Evolutionary conservation across 1,140 invertebrate species (phyloP), one percentile per base, ranked within the genome.

Genomic region (Vanessa atalanta): DNA sequence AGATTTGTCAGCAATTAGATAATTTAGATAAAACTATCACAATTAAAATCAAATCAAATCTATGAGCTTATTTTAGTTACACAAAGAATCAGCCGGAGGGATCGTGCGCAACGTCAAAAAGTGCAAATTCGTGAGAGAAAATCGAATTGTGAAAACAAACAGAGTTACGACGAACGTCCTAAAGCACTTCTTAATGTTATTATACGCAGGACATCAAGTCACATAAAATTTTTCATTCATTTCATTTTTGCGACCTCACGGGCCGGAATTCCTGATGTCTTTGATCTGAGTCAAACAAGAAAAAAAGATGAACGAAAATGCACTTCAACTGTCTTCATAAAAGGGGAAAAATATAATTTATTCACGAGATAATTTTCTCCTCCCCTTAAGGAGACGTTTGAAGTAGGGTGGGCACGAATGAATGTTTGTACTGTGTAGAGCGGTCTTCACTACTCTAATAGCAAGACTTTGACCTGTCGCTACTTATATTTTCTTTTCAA

Each of bases 321-420:
- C 89, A 93, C 89, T 91, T 88, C 83, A 88, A 84, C 84, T 86
- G 87, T 91, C 88, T 91, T 93, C 88, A 91, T 91, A 88, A 91
- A 90, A 84, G 87, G 89, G 85, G 88, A 87, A 87, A 89, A 91
- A 90, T 91, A 91, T 93, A 91, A 93, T 93, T 93, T 93, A 92
- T 92, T 92, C 90, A 92, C 85, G 84, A 91, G 88, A 92, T 91
- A 92, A 92, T 92, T 92, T 90, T 90, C 89, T 92, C 84, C 84
- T 84, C 88, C 84, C 85, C 88, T 86, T 84, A 87, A 87, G 79
- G 84, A 86, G 79, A 79, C 84, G 85, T 86, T 89, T 89, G 84
- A 87, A 88, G 83, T 84, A 79, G 88, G 88, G 87, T 79, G 82
- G 75, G 79, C 71, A 82, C 80, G 80, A 84, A 86, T 88, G 81